A percentile compares a stretch with the other conserved stretches of the same genome.
phyloP scores from a whole-genome alignment of 2,888 invertebrate species.

The Lymantria dispar region DNA sequence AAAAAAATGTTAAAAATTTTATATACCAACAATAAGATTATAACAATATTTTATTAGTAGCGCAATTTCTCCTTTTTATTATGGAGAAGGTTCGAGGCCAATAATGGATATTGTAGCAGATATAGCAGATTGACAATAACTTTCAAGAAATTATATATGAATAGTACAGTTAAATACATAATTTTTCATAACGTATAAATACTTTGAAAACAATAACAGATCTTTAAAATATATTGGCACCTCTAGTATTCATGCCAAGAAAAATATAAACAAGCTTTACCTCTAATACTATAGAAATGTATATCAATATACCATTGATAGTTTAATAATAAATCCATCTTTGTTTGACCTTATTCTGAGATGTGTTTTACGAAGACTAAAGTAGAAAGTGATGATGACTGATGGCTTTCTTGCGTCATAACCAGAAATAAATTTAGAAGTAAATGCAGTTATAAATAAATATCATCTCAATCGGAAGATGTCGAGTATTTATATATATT shows the following conservation, averaged over 20 bases:
- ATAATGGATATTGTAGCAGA: no score
- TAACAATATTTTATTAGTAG: no score
- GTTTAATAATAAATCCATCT: conserved; percentile 17
- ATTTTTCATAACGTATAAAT: background rate
- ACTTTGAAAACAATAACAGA: background rate
- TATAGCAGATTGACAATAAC: no score
- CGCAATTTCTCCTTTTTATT: no score
- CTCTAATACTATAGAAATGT: conserved; percentile 9
- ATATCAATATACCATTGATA: conserved; percentile 9
- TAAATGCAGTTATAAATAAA: background rate
- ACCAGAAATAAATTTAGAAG: conserved; percentile 12
- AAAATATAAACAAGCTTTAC: conserved; percentile 15
- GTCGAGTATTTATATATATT: no score
- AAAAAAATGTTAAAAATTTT: no score
- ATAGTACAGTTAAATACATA: no score
- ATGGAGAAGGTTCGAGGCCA: no score
- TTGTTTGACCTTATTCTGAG: conserved; percentile 17
- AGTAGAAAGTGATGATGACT: conserved; percentile 16
- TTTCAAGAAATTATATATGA: no score
- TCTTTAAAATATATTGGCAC: conserved; percentile 5
- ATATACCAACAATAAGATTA: no score
- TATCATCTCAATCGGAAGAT: no score
- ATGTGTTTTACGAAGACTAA: conserved; percentile 8
- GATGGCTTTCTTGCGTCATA: conserved; percentile 23
- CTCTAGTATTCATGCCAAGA: conserved; percentile 12